These are phyloP conservation scores for Zapus hudsonius DNA, from an alignment of 2,113 vertebrate species.

Conservation along the genomic window DNA sequence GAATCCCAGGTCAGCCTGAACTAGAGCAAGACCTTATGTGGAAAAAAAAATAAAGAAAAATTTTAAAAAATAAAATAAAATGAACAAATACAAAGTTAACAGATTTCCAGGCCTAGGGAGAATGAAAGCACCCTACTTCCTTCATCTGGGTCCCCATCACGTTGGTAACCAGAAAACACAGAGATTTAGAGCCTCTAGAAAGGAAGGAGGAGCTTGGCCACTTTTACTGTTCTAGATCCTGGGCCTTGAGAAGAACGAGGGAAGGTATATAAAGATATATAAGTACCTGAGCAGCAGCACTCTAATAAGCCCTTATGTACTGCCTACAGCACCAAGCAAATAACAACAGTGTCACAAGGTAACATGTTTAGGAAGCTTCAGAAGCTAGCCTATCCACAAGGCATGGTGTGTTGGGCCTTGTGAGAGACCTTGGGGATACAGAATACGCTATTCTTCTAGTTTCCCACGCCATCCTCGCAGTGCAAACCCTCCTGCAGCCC, in stretches of 20 bases:
- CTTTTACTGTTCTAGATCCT: neutral
- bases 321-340: neutral
- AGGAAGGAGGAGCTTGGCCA: neutral
- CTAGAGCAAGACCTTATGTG: no score
- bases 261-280: fast-evolving
- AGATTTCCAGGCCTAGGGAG: neutral
- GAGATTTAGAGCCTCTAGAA: neutral
- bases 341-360: neutral
- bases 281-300: neutral
- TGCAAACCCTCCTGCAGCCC: neutral
- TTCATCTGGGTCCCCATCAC: no score
- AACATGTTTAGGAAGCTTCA: neutral
- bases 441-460: neutral
- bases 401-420: neutral
- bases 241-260: neutral
- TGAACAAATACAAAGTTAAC: no score
- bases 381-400: neutral
- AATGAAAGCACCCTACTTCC: neutral
- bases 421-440: neutral
- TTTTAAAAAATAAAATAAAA: no score
- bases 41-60: no score
- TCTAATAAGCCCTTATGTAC: neutral
- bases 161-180: fast-evolving
- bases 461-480: neutral
- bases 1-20: no score